These are phyloP conservation scores for Zaprionus capensis DNA, from an alignment of 1,140 invertebrate species.

Conservation along the genomic window DNA sequence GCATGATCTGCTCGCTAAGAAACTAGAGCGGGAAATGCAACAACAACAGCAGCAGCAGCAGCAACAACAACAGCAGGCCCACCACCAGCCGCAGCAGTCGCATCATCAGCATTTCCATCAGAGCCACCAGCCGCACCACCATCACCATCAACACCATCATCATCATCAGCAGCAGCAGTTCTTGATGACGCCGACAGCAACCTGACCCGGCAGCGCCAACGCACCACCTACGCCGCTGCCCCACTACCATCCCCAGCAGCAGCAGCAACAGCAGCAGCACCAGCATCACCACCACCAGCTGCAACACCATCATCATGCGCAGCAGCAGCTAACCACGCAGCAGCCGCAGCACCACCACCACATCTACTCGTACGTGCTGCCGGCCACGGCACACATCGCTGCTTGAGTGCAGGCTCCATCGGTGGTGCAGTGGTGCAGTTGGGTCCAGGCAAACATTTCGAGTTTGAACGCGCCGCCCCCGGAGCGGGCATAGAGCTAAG, in stretches of 20 bases:
- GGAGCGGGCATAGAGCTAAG: slow-evolving; percentile 37
- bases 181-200: slow-evolving; percentile 84
- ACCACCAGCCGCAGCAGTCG: slow-evolving; percentile 68
- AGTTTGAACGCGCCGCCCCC: slow-evolving; percentile 54
- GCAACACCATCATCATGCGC: slow-evolving; percentile 40
- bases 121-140: slow-evolving; percentile 63
- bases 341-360: slow-evolving; percentile 59
- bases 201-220: slow-evolving; percentile 81
- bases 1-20: slow-evolving; percentile 84
- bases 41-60: slow-evolving; percentile 67
- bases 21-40: slow-evolving; percentile 80
- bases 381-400: slow-evolving; percentile 75
- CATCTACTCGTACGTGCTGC: slow-evolving; percentile 80
- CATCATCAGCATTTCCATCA: slow-evolving; percentile 68
- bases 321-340: slow-evolving; percentile 33
- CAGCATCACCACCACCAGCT: slow-evolving; percentile 40
- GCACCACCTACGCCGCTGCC: slow-evolving; percentile 47
- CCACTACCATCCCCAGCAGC: slow-evolving; percentile 56
- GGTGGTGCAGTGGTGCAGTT: slow-evolving; percentile 32
- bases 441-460: slow-evolving; percentile 56
- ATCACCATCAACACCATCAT: slow-evolving; percentile 67
- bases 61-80: slow-evolving; percentile 64
- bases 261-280: slow-evolving; percentile 39
- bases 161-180: slow-evolving; percentile 81
- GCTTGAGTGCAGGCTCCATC: slow-evolving; percentile 51